phyloP scores from a whole-genome alignment of 2,113 vertebrate species.

The Galbula dea region DNA sequence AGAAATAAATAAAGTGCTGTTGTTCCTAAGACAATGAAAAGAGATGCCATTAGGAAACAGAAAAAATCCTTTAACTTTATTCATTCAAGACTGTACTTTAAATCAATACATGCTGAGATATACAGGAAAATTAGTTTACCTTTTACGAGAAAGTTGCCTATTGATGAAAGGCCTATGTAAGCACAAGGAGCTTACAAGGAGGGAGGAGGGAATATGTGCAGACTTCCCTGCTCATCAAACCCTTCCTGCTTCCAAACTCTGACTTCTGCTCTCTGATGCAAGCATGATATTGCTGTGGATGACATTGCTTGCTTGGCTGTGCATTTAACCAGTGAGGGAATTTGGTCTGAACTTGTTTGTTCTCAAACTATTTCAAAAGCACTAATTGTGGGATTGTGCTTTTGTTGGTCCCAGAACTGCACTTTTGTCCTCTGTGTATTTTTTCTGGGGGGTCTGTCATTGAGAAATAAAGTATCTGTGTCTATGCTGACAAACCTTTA shows the following conservation, averaged over 20 bases:
- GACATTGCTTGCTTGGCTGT: not conserved
- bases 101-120: not conserved
- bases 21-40: constrained; percentile 80
- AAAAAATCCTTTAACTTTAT: not conserved
- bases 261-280: not conserved
- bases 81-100: not conserved
- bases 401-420: not conserved
- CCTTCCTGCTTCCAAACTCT: not conserved
- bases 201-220: fast-evolving
- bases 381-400: not conserved
- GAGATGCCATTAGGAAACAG: not conserved
- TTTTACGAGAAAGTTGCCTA: not conserved
- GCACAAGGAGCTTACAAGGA: not conserved
- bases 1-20: constrained; percentile 98
- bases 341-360: not conserved
- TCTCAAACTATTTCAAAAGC: not conserved
- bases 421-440: not conserved
- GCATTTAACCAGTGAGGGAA: not conserved
- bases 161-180: not conserved
- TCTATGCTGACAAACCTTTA: not conserved
- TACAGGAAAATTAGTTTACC: not conserved
- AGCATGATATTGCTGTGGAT: not conserved
- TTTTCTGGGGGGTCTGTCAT: not conserved
- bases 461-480: not conserved
- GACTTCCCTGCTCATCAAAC: not conserved